Percentiles rank a stretch among this genome's conserved stretches.
phyloP scores from a whole-genome alignment of 1,140 invertebrate species.

The Hesperophylax magnus region DNA sequence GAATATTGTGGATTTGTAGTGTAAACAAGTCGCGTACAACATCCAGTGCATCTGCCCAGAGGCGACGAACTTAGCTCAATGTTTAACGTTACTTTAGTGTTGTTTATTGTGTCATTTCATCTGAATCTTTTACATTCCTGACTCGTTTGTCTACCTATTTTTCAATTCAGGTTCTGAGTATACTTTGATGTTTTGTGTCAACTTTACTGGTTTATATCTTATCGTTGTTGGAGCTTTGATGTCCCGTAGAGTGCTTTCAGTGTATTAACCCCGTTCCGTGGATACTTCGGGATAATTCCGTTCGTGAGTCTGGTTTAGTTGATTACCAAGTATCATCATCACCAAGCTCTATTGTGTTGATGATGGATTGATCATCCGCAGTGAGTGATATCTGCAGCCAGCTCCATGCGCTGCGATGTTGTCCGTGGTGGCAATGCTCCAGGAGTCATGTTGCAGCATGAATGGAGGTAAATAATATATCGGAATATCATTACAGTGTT shows the following conservation, averaged over 20 bases:
- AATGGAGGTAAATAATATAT: slow-evolving; percentile 49
- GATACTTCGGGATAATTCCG: too few relatives aligned
- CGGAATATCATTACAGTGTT: background rate
- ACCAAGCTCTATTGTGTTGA: background rate
- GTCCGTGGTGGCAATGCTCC: slow-evolving; percentile 47
- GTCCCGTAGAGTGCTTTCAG: background rate
- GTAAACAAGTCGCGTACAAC: slow-evolving; percentile 4
- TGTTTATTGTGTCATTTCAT: too few relatives aligned
- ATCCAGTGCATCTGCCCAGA: background rate
- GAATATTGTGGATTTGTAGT: slow-evolving; percentile 5
- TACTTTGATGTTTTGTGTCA: background rate
- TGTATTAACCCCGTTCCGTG: background rate
- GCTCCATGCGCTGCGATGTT: slow-evolving; percentile 53
- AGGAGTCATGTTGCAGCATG: slow-evolving; percentile 42
- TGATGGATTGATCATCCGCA: slow-evolving; percentile 8
- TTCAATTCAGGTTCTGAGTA: too few relatives aligned
- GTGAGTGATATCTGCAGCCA: background rate
- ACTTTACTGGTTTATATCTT: background rate
- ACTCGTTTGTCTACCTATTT: too few relatives aligned
- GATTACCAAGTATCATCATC: too few relatives aligned
- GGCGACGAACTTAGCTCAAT: too few relatives aligned
- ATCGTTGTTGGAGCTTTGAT: background rate
- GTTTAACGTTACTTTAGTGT: too few relatives aligned
- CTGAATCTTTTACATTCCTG: too few relatives aligned
- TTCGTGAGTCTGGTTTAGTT: too few relatives aligned